Conservation (phyloP, 1,140 invertebrate genomes). For the Nilaparvata lugens region DNA sequence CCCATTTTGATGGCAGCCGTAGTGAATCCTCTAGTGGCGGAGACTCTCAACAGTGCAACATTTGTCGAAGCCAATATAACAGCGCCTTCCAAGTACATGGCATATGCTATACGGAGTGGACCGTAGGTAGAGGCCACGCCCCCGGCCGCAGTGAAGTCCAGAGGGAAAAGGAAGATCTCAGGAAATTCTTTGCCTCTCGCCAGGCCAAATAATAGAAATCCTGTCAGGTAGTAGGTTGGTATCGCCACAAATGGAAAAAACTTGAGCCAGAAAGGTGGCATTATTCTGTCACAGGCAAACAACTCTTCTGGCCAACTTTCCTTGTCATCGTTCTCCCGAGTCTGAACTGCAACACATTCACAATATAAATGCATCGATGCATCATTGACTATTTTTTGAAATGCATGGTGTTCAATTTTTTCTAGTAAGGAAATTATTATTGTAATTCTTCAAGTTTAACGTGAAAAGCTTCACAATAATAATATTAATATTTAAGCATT, state of each 20-base stretch:
- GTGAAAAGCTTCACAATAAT: too few species aligned
- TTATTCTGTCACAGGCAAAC: conserved; percentile 24
- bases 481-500: too few species aligned
- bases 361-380: too few species aligned
- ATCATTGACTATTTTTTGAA: too few species aligned
- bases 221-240: conserved; percentile 46
- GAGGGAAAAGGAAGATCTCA: conserved; percentile 48
- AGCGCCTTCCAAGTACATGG: conserved; percentile 54
- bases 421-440: too few species aligned
- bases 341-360: not conserved
- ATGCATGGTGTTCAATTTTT: too few species aligned
- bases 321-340: conserved; percentile 4
- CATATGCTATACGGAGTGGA: conserved; percentile 50
- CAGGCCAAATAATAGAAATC: conserved; percentile 49
- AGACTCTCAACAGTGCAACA: conserved; percentile 46
- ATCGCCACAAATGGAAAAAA: conserved; percentile 37
- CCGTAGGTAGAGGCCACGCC: conserved; percentile 49
- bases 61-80: conserved; percentile 49
- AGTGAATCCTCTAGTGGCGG: conserved; percentile 44
- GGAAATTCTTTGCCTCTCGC: conserved; percentile 39
- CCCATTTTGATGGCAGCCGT: conserved; percentile 44
- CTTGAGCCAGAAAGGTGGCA: conserved; percentile 34
- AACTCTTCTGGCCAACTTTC: conserved; percentile 23
- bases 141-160: conserved; percentile 58
- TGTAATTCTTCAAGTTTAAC: too few species aligned